Conservation (phyloP, 2,888 invertebrate genomes). For the Tetanocera ferruginea region DNA sequence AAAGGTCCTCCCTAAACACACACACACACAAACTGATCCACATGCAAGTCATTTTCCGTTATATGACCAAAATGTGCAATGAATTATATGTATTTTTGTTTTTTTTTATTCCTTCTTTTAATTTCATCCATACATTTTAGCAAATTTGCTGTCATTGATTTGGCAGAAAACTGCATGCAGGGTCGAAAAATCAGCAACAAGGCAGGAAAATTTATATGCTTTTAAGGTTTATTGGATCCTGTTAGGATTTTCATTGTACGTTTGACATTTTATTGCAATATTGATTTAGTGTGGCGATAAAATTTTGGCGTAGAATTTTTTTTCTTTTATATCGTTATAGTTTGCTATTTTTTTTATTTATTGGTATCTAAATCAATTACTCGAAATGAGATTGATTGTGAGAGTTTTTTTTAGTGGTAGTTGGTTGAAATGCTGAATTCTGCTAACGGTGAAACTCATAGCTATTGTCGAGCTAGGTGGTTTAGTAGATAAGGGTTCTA, state of each 20-base stretch:
- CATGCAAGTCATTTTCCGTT: too few species aligned
- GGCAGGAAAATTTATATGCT: constrained; percentile 31
- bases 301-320: not conserved
- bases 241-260: constrained; percentile 32
- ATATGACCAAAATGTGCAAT: not conserved
- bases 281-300: constrained; percentile 36
- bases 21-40: too few species aligned
- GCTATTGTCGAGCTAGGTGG: too few species aligned
- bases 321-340: not conserved
- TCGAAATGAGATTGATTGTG: not conserved
- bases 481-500: too few species aligned
- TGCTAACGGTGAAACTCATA: too few species aligned
- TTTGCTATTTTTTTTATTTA: not conserved
- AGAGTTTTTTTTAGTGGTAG: not conserved
- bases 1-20: not conserved
- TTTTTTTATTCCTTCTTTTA: not conserved
- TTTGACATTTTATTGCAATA: constrained; percentile 28
- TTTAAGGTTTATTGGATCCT: constrained; percentile 33
- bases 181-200: constrained; percentile 11
- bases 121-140: constrained; percentile 8
- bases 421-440: too few species aligned
- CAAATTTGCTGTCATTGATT: constrained; percentile 18
- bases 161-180: not conserved
- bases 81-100: constrained; percentile 11
- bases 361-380: not conserved